Base-by-base conservation (phyloP, 2,113 vertebrate species). In the Columba livia region DNA sequence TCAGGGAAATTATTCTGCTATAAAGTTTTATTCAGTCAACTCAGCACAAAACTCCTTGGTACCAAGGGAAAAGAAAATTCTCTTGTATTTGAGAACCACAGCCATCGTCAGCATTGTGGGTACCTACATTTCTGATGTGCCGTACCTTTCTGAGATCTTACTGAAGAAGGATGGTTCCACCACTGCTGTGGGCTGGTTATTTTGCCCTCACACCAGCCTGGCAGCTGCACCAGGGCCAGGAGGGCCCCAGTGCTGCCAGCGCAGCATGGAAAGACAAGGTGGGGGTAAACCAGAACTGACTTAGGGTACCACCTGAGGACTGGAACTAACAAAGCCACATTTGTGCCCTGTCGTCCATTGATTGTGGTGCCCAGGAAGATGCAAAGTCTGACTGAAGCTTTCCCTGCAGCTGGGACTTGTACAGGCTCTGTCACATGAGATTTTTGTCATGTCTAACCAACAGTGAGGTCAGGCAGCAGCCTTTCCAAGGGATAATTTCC, bases 1-100 rank as follows among this genome's bases (percentile, higher is more conserved):
- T 44, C 71, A 42, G 79, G 70, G 67, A 92, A 94, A 84, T 86
- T 74, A 42, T 69, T 91, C 60, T 90, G 80, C 70, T 2, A 38
- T 51, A 91, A 81, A 47, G 64, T 75, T 66, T 95, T 88, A 90
- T 50, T 92, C 71, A 54, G 62, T 93, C 40, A 84, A 69, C 71
- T 72, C 54, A 95, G 90, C 81, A 80, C 44, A 90, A 90, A 94
- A 87, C 20, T 75, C 66, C 54, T 50, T 48, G 47, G 83, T 91
- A 84, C 62, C 54, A 56, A 84, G 73, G 50, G 44, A 40, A 72
- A 84, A 57, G 88, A 75, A 79, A 90, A 92, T 85, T 88, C 57
- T 70, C 34, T 77, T 89, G 82, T 26, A 42, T 47, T 74, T 8
- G 8, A 70, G 67, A 72, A 87, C 44, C 2, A 0, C 17, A 7